Evolutionary conservation across 2,113 vertebrate genomes (phyloP).

Genomic region (Miniopterus natalensis): DNA sequence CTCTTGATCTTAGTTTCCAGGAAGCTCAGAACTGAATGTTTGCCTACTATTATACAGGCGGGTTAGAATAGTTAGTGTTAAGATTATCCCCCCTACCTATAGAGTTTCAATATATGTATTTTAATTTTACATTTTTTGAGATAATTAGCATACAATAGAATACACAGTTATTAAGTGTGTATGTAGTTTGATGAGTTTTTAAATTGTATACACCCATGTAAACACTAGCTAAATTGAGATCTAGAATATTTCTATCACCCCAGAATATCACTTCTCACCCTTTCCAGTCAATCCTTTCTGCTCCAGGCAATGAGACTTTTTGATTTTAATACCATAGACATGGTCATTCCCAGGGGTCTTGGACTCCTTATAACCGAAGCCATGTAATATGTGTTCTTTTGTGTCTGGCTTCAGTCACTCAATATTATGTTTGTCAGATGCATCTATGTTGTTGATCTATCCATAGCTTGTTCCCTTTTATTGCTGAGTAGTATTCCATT

Average conservation of each 20-base stretch:
- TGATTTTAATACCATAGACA: background rate
- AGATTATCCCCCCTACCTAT: background rate
- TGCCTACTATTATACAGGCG: background rate
- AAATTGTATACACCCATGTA: background rate
- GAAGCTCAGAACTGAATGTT: background rate
- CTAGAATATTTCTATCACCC: background rate
- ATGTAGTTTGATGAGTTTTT: background rate
- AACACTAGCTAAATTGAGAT: background rate
- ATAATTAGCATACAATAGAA: background rate
- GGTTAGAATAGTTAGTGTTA: background rate
- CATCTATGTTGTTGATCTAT: background rate
- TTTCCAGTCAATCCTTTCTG: background rate
- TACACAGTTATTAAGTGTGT: background rate
- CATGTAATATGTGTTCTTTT: background rate
- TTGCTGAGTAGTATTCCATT: background rate
- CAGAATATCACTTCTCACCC: background rate
- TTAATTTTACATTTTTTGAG: background rate
- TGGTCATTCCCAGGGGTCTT: background rate
- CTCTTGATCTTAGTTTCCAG: background rate
- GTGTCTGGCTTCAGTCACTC: background rate
- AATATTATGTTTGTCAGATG: background rate
- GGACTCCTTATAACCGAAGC: background rate
- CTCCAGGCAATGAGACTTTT: background rate
- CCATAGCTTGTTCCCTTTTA: constrained; percentile 1
- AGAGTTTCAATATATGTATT: background rate